A percentile compares a stretch with the other conserved stretches of the same genome.
These are phyloP conservation scores for Eubasilissa regina DNA, from an alignment of 1,140 invertebrate species.

Conservation along the genomic window DNA sequence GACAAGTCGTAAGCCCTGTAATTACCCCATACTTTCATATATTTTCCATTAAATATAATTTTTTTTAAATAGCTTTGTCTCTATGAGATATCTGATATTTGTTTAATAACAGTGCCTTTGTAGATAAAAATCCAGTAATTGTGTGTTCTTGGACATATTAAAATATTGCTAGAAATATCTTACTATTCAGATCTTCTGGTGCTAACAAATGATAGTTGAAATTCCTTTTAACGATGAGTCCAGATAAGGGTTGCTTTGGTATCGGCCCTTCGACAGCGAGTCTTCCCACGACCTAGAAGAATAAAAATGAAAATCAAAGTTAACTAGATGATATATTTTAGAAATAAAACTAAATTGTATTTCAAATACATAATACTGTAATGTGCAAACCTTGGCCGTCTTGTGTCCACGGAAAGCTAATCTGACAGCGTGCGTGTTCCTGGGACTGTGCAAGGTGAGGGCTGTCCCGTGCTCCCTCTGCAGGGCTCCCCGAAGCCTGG, in stretches of 20 bases:
- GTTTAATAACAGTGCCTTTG: too few relatives aligned
- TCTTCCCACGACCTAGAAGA: slow-evolving; percentile 85
- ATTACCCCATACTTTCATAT: too few relatives aligned
- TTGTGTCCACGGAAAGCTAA: slow-evolving; percentile 97
- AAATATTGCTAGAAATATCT: too few relatives aligned
- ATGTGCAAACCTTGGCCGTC: slow-evolving; percentile 89
- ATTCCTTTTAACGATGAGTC: slow-evolving; percentile 96
- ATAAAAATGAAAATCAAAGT: background rate
- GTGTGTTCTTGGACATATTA: too few relatives aligned
- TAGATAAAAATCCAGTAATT: too few relatives aligned
- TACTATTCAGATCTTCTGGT: slow-evolving; percentile 91
- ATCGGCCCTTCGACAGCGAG: slow-evolving; percentile 88
- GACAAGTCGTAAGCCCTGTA: too few relatives aligned
- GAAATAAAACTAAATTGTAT: too few relatives aligned
- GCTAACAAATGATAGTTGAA: slow-evolving; percentile 98
- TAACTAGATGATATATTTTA: too few relatives aligned
- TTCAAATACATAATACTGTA: background rate
- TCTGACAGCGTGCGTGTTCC: slow-evolving; percentile 94
- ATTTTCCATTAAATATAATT: too few relatives aligned
- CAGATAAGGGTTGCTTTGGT: slow-evolving; percentile 87
- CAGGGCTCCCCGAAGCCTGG: slow-evolving; percentile 92
- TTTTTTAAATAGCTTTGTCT: too few relatives aligned
- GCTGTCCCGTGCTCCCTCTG: slow-evolving; percentile 93
- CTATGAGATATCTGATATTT: too few relatives aligned
- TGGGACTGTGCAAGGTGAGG: slow-evolving; percentile 96